Evolutionary conservation across 2,797 vertebrate species (phyloP), one percentile per base, ranked within the genome.

Genomic region (Oreortyx pictus): DNA sequence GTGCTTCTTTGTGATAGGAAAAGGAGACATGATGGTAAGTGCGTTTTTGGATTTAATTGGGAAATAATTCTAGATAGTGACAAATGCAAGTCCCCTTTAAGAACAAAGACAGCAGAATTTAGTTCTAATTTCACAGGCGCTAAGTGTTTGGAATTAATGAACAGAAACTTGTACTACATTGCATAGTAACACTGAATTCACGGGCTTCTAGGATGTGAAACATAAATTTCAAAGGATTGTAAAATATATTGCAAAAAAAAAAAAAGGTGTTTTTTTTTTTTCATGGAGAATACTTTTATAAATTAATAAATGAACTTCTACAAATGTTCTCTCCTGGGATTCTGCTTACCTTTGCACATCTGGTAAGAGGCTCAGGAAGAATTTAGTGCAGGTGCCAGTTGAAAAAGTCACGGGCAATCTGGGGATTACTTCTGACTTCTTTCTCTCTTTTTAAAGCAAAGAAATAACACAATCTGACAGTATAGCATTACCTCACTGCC

Each of bases 371-470:
- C 14, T 57, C 22, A 12, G 62, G 64, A 71, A 89, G 22, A 87
- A 83, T 92, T 82, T 59, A 75, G 22, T 68, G 27, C 84, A 83
- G 62, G 35, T 85, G 59, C 37, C 57, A 76, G 44, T 27, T 87
- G 89, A 93, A 93, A 92, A 91, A 94, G 75, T 87, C 88, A 90
- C 66, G 59, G 68, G 68, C 50, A 68, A 68, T 29, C 46, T 65
- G 67, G 33, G 65, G 72, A 80, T 92, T 93, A 59, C 65, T 84
- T 91, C 46, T 86, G 64, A 65, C 41, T 95, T 90, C 65, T 37
- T 43, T 19, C 25, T 87, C 84, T 59, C 25, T 43, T 89, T 73
- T 87, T 72, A 77, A 90, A 87, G 72, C 19, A 72, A 72, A 90
- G 19, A 16, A 90, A 71, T 77, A 90, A 85, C 82, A 39, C 23